phyloP scores from a whole-genome alignment of 30 jellyfish, hydroid and myxozoan species.

The Cassiopea xamachana region DNA sequence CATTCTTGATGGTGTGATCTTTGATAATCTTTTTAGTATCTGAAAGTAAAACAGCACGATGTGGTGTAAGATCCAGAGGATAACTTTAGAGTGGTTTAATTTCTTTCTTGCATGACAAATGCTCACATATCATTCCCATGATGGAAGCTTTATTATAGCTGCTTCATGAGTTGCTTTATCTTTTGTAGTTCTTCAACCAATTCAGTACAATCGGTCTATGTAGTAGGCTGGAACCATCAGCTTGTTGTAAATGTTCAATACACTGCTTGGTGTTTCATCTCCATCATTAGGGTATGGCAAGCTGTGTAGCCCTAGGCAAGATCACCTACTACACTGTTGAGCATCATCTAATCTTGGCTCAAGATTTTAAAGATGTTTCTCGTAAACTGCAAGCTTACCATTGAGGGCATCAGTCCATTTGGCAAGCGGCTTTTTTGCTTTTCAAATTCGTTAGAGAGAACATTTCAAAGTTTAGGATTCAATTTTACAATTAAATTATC shows the following conservation, averaged over 20 bases:
- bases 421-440: neutral
- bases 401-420: neutral
- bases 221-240: neutral
- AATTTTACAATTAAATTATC: neutral
- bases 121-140: slow-evolving; percentile 8
- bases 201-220: neutral
- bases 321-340: slow-evolving; percentile 9
- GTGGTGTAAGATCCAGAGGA: slow-evolving; percentile 3
- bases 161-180: neutral
- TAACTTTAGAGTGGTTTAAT: neutral
- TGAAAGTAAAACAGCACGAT: slow-evolving; percentile 4
- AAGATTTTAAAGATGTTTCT: neutral
- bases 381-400: neutral
- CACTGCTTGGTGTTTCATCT: slow-evolving; percentile 30
- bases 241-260: neutral
- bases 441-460: neutral
- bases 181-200: neutral
- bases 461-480: neutral
- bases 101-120: neutral
- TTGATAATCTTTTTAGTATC: slow-evolving; percentile 2
- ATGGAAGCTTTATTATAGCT: neutral
- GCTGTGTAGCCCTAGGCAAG: neutral
- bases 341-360: slow-evolving; percentile 8
- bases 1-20: slow-evolving; percentile 6
- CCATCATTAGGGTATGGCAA: slow-evolving; percentile 12